phyloP scores from a whole-genome alignment of 2,113 vertebrate genomes.

The Pithys albifrons region DNA sequence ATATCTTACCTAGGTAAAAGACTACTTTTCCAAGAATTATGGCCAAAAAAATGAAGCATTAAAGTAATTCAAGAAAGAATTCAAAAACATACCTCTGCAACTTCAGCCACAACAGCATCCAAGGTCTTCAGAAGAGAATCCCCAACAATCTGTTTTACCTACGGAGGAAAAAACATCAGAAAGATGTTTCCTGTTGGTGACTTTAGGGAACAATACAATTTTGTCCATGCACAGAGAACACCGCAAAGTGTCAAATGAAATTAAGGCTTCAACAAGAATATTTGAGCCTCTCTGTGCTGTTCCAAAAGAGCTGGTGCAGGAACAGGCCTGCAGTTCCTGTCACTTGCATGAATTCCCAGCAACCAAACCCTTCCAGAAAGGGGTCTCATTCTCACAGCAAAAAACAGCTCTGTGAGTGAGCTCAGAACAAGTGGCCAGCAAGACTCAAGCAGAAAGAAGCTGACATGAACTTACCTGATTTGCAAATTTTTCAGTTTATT shows the following conservation, averaged over 20 bases:
- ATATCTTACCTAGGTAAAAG: not conserved
- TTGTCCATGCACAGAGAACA: not conserved
- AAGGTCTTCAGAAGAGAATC: constrained; percentile 88
- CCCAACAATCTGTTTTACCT: constrained; percentile 91
- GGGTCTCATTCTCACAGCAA: not conserved
- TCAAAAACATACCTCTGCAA: constrained; percentile 79
- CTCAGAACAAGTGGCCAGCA: not conserved
- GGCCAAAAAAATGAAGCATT: not conserved
- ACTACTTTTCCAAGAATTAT: not conserved
- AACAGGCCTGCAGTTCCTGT: not conserved
- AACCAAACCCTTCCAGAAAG: not conserved
- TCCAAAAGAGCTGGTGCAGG: not conserved
- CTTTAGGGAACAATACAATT: not conserved
- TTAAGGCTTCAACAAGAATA: not conserved
- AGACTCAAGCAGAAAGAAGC: not conserved
- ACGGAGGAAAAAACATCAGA: not conserved
- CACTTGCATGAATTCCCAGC: not conserved
- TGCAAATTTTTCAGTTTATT: not conserved
- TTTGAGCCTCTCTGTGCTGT: not conserved
- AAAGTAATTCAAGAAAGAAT: not conserved
- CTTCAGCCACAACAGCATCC: constrained; percentile 78
- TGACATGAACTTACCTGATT: not conserved
- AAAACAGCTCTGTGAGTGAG: not conserved
- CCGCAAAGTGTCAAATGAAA: not conserved
- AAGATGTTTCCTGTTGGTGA: not conserved